These are phyloP conservation scores for Pelodiscus sinensis DNA, from an alignment of 2,113 vertebrate genomes.

Conservation along the genomic window DNA sequence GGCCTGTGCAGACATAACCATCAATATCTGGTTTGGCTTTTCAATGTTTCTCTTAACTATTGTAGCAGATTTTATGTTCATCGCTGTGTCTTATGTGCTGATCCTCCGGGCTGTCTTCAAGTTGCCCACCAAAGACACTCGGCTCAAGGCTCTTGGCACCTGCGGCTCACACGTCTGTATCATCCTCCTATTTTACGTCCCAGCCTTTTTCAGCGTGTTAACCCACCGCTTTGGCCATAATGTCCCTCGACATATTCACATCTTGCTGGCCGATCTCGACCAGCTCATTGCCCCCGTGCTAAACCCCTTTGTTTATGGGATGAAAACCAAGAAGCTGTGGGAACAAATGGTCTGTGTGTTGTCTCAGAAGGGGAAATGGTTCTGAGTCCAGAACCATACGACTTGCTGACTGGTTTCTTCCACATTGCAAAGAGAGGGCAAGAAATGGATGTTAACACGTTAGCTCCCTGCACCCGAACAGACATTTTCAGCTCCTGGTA, in stretches of 20 bases:
- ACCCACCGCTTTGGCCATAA: background rate
- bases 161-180: slow-evolving; percentile 9
- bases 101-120: slow-evolving; percentile 28
- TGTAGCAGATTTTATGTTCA: slow-evolving; percentile 31
- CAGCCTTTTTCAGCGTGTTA: slow-evolving; percentile 6
- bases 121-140: slow-evolving; percentile 7
- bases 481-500: no score
- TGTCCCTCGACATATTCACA: background rate
- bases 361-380: no score
- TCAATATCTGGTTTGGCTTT: slow-evolving; percentile 48
- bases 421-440: no score
- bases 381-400: no score
- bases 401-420: no score
- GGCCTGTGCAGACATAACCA: slow-evolving; percentile 30
- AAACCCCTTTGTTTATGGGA: slow-evolving; percentile 5
- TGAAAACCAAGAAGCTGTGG: background rate
- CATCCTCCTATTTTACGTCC: slow-evolving; percentile 38
- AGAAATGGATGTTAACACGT: no score
- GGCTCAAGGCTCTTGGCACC: slow-evolving; percentile 7
- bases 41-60: slow-evolving; percentile 37
- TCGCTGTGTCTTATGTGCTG: slow-evolving; percentile 23
- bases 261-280: slow-evolving; percentile 4
- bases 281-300: background rate
- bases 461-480: no score
- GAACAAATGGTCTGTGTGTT: no score